A percentile compares a stretch with the other conserved stretches of the same genome.
phyloP scores from a whole-genome alignment of 2,113 vertebrate species.

The Cephalopholis sonnerati region DNA sequence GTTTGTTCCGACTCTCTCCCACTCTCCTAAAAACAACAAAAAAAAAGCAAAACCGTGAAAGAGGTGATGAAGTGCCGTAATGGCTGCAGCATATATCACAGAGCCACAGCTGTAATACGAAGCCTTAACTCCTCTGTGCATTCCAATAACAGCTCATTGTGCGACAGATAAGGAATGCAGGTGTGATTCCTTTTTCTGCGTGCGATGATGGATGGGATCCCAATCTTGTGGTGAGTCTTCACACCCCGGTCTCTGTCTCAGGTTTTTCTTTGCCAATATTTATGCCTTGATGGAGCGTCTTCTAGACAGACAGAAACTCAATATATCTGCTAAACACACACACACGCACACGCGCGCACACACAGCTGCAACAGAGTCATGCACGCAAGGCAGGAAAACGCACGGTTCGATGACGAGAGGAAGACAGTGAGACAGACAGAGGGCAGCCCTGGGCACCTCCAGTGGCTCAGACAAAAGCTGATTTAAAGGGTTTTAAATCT shows the following conservation, averaged over 20 bases:
- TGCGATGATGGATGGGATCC: constrained; percentile 62
- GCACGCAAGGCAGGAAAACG: background rate
- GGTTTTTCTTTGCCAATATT: constrained; percentile 67
- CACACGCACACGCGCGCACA: constrained; percentile 17
- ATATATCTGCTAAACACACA: constrained; percentile 61
- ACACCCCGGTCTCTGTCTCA: constrained; percentile 41
- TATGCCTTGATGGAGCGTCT: constrained; percentile 50
- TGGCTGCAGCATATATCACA: constrained; percentile 45
- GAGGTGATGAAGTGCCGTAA: constrained; percentile 39
- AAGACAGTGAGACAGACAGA: constrained; percentile 40
- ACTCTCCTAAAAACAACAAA: background rate
- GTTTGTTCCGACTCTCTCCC: background rate
- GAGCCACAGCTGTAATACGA: constrained; percentile 55
- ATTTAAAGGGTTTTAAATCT: constrained; percentile 73
- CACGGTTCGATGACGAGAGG: constrained; percentile 30
- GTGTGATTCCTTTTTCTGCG: constrained; percentile 50
- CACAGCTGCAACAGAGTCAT: background rate
- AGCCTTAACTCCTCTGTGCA: constrained; percentile 46
- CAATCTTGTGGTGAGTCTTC: constrained; percentile 56
- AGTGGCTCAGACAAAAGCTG: constrained; percentile 71
- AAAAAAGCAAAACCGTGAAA: constrained; percentile 6
- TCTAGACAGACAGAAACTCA: constrained; percentile 58
- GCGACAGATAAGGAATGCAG: constrained; percentile 55
- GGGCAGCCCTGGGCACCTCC: constrained; percentile 57
- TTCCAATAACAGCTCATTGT: constrained; percentile 59